Conservation (phyloP, 2,113 vertebrate genomes). For the Anguilla rostrata region DNA sequence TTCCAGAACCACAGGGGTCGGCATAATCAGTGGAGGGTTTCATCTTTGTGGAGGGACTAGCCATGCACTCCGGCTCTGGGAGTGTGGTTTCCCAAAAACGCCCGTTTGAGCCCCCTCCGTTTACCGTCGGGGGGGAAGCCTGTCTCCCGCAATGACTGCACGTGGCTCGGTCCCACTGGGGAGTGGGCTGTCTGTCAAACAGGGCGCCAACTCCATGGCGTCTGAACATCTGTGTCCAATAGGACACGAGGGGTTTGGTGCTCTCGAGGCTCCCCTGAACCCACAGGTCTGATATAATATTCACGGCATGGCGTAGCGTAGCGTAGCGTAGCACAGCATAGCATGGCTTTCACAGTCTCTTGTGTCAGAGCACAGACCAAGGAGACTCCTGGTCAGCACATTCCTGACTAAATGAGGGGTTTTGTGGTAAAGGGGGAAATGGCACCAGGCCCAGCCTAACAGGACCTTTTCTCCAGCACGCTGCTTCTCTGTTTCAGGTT, state of each 20-base stretch:
- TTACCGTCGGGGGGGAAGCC: constrained; percentile 34
- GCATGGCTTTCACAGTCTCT: background rate
- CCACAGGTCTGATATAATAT: background rate
- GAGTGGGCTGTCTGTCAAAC: constrained; percentile 1
- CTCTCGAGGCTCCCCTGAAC: background rate
- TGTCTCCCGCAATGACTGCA: constrained; percentile 45
- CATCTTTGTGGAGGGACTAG: constrained; percentile 13
- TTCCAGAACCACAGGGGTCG: background rate
- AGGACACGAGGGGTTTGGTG: background rate
- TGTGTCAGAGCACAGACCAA: background rate
- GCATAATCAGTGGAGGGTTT: background rate
- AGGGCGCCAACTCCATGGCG: background rate
- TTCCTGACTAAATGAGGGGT: background rate
- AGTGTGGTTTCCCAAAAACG: constrained; percentile 56
- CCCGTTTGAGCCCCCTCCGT: constrained; percentile 18
- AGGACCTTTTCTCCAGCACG: background rate
- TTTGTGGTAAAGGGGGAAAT: background rate
- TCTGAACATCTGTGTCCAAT: background rate
- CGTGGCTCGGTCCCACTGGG: constrained; percentile 14
- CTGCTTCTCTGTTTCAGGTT: background rate
- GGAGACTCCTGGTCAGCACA: background rate
- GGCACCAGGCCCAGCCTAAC: background rate
- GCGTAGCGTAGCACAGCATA: background rate
- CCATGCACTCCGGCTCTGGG: constrained; percentile 49
- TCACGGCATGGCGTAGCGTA: background rate